A percentile compares a stretch with the other conserved stretches of the same genome.
These are phyloP conservation scores for Telmatherina bonti DNA, from an alignment of 2,797 vertebrate species.

Conservation along the genomic window DNA sequence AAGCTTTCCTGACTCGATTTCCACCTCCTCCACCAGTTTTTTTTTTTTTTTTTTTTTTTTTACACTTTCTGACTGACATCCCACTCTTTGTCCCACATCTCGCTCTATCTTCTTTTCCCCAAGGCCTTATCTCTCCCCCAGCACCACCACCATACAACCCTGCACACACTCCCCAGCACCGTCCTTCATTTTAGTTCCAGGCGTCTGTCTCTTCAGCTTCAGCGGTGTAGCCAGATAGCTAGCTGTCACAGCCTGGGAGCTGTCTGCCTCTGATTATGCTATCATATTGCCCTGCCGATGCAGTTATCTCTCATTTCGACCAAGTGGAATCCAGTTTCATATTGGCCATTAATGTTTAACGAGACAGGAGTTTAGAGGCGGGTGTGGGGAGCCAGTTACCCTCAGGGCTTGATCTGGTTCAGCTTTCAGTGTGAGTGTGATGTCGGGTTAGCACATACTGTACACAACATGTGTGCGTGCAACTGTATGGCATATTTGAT, in stretches of 20 bases:
- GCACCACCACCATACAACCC: constrained; percentile 32
- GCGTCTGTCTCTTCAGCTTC: constrained; percentile 55
- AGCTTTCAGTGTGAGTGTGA: constrained; percentile 26
- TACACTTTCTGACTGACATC: constrained; percentile 42
- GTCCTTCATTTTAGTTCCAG: constrained; percentile 61
- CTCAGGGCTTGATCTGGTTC: constrained; percentile 50
- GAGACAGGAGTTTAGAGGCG: constrained; percentile 68
- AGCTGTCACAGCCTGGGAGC: constrained; percentile 61
- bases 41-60: constrained; percentile 13
- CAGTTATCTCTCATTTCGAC: constrained; percentile 71
- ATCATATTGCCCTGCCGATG: constrained; percentile 74
- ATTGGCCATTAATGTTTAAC: constrained; percentile 81
- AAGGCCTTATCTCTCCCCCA: constrained; percentile 59
- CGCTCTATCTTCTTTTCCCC: constrained; percentile 51
- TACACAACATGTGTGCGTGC: constrained; percentile 9
- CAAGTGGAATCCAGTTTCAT: constrained; percentile 78
- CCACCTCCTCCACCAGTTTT: constrained; percentile 18
- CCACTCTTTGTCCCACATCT: constrained; percentile 55
- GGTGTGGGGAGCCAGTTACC: constrained; percentile 54
- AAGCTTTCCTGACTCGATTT: constrained; percentile 37
- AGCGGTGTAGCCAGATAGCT: constrained; percentile 40
- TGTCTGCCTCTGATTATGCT: constrained; percentile 74
- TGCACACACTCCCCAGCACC: constrained; percentile 6
- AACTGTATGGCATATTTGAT: too few relatives aligned
- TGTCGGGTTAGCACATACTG: constrained; percentile 10